Evolutionary conservation across 2,888 invertebrate species (phyloP).

Genomic region (Parnassius orleans): DNA sequence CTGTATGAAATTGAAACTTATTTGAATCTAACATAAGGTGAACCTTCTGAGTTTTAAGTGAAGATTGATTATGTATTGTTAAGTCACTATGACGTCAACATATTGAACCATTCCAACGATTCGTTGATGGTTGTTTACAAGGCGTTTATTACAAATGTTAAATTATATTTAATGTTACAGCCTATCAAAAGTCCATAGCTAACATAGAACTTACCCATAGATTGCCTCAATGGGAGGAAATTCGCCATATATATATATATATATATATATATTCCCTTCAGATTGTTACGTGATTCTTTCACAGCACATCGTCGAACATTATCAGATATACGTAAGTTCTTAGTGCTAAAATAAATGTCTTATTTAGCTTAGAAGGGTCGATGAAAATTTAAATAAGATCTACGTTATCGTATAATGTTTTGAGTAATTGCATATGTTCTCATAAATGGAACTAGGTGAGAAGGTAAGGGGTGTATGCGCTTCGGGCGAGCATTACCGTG

Average conservation of each 20-base stretch:
- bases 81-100: slow-evolving; percentile 51
- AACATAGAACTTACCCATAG: too few species aligned
- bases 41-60: background rate
- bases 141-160: slow-evolving; percentile 9
- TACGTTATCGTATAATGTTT: background rate
- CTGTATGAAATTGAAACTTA: slow-evolving; percentile 31
- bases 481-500: slow-evolving; percentile 62
- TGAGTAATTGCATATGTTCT: slow-evolving; percentile 2
- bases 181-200: too few species aligned
- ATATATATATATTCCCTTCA: too few species aligned
- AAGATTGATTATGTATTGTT: slow-evolving; percentile 27
- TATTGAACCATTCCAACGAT: slow-evolving; percentile 55
- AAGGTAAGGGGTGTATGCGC: slow-evolving; percentile 33
- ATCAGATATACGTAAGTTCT: too few species aligned
- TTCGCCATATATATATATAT: too few species aligned
- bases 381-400: too few species aligned
- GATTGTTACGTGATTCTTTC: too few species aligned
- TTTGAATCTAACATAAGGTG: slow-evolving; percentile 6
- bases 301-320: too few species aligned
- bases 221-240: too few species aligned
- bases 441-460: background rate
- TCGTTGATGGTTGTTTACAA: slow-evolving; percentile 44
- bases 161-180: too few species aligned
- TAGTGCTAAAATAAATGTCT: too few species aligned
- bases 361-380: too few species aligned